A percentile compares a stretch with the other conserved stretches of the same genome.
Conservation (phyloP, 2,113 vertebrate species). For the Gobius niger region DNA sequence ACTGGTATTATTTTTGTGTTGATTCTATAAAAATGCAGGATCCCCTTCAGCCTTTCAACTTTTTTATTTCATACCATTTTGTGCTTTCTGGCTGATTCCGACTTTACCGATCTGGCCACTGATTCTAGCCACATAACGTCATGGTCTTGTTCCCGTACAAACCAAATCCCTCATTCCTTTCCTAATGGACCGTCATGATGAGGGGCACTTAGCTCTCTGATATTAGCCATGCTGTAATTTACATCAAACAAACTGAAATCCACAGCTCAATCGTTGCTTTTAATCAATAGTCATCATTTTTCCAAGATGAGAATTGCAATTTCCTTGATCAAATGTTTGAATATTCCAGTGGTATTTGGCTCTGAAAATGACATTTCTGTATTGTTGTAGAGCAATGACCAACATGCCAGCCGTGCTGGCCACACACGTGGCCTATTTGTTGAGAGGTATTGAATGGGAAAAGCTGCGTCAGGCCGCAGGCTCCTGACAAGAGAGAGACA, state of each 20-base stretch:
- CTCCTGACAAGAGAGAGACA: conserved; percentile 35
- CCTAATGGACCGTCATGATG: background rate
- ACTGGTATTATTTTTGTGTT: too few relatives aligned
- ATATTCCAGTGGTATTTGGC: background rate
- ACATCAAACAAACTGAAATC: background rate
- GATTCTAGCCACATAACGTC: background rate
- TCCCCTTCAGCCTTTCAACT: too few relatives aligned
- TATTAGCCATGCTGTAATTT: conserved; percentile 17
- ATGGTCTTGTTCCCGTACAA: background rate
- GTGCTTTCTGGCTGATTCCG: background rate
- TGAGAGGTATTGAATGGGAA: conserved; percentile 38
- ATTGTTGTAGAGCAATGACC: conserved; percentile 35
- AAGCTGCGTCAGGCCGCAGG: conserved; percentile 43
- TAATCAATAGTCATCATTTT: background rate
- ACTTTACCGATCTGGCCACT: background rate
- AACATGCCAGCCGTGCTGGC: conserved; percentile 7
- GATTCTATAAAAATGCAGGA: too few relatives aligned
- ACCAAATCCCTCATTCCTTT: background rate
- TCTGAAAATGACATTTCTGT: conserved; percentile 15
- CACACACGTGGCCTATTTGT: conserved; percentile 53
- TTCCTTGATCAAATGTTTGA: background rate
- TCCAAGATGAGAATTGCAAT: too few relatives aligned
- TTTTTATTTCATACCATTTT: background rate
- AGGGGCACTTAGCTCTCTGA: conserved; percentile 7
- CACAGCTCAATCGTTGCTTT: background rate